A percentile compares a stretch with the other conserved stretches of the same genome.
These are phyloP conservation scores for Liposcelis brunnea DNA, from an alignment of 2,888 invertebrate genomes.

Conservation along the genomic window DNA sequence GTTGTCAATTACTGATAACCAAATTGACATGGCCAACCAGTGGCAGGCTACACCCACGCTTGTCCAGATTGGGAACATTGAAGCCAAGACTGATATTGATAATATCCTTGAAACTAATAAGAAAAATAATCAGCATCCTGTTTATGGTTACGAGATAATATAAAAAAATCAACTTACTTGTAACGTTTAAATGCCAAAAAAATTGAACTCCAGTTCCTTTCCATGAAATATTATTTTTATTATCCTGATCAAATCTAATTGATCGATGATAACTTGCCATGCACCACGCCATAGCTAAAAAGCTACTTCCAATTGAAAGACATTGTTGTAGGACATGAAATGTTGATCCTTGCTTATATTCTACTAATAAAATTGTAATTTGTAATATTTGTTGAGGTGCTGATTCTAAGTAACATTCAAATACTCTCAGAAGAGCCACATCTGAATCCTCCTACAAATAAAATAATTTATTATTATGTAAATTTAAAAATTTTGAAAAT, in stretches of 20 bases:
- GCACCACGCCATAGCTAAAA: constrained; percentile 82
- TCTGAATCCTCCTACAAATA: constrained; percentile 46
- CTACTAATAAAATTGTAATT: constrained; percentile 45
- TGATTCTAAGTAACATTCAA: constrained; percentile 66
- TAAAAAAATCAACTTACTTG: constrained; percentile 35
- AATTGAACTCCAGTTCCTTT: constrained; percentile 57
- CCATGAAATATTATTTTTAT: constrained; percentile 59
- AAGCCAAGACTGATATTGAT: constrained; percentile 61
- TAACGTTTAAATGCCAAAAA: constrained; percentile 67
- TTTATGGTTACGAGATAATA: background rate
- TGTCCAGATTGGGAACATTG: constrained; percentile 48
- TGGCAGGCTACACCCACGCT: constrained; percentile 46
- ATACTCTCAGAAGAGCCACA: constrained; percentile 54
- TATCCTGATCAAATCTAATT: constrained; percentile 56
- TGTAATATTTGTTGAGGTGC: constrained; percentile 66
- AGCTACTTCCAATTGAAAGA: constrained; percentile 57
- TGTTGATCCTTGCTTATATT: constrained; percentile 31
- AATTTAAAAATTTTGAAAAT: too few species aligned
- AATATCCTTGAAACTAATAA: constrained; percentile 62
- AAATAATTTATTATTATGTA: background rate
- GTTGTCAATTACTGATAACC: constrained; percentile 36
- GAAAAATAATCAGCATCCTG: constrained; percentile 12
- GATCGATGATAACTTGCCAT: constrained; percentile 74
- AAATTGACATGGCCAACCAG: constrained; percentile 55
- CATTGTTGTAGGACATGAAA: constrained; percentile 42